Percentiles rank a stretch among this genome's conserved stretches.
Conservation (phyloP, 2,888 invertebrate genomes). For the Cenopis cana region DNA sequence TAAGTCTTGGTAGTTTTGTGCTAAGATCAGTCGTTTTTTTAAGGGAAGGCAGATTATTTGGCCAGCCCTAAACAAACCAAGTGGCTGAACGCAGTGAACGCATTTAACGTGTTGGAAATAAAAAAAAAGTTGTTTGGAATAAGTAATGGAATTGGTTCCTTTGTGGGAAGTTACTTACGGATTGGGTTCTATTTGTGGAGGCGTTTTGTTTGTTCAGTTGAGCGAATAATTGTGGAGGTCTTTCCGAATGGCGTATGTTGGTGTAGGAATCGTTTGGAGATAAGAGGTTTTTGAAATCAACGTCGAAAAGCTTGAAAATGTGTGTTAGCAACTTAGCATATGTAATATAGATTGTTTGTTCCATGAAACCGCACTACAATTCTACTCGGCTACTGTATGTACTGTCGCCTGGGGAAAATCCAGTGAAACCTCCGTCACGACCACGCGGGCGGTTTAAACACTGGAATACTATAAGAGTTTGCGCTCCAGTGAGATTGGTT, state of each 20-base stretch:
- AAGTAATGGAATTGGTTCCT: conserved; percentile 65
- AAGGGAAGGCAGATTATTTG: conserved; percentile 54
- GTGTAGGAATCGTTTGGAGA: background rate
- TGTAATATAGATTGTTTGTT: too few species aligned
- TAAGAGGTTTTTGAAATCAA: background rate
- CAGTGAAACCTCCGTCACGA: too few species aligned
- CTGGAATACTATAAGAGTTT: too few species aligned
- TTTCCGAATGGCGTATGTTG: background rate
- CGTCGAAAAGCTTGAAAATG: background rate
- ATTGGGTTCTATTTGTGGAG: conserved; percentile 32
- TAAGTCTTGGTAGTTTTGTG: background rate
- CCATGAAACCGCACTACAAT: too few species aligned
- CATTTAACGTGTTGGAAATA: conserved; percentile 70
- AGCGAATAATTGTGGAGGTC: conserved; percentile 28
- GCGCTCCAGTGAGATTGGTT: too few species aligned
- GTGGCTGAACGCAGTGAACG: conserved; percentile 57
- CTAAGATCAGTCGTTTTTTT: background rate
- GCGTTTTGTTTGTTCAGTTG: conserved; percentile 33
- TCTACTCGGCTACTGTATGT: too few species aligned
- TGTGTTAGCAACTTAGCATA: too few species aligned
- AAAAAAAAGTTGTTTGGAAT: conserved; percentile 68
- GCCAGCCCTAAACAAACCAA: conserved; percentile 65
- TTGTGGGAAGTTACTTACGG: conserved; percentile 50
- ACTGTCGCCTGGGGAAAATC: too few species aligned
- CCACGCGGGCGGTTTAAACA: too few species aligned